phyloP scores from a whole-genome alignment of 64 coral and sea anemone species.

The Stichodactyla mertensii region DNA sequence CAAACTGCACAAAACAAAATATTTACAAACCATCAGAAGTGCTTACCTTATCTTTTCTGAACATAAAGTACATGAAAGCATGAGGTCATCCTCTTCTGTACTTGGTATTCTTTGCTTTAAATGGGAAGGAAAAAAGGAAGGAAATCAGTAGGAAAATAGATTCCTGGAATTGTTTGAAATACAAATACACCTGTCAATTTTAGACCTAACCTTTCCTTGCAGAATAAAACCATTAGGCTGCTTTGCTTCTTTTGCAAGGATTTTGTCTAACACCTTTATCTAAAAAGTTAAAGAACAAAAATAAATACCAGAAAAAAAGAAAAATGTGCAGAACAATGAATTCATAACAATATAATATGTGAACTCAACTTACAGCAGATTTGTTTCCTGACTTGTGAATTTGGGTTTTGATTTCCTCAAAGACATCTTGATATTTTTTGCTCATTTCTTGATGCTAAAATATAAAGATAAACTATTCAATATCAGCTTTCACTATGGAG shows the following conservation, averaged over 20 bases:
- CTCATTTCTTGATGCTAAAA: slow-evolving; percentile 71
- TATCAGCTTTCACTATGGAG: not conserved
- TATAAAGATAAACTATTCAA: not conserved
- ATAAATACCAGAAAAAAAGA: not conserved
- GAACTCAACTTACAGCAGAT: slow-evolving; percentile 63
- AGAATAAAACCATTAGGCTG: slow-evolving; percentile 78
- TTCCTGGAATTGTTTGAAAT: too few species aligned
- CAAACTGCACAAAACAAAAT: not conserved
- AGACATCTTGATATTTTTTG: slow-evolving; percentile 61
- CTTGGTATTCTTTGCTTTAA: slow-evolving; percentile 6
- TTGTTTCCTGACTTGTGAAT: slow-evolving; percentile 87
- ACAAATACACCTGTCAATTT: not conserved
- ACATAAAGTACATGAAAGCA: slow-evolving; percentile 85
- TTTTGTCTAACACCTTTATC: slow-evolving; percentile 81
- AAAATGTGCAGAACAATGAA: not conserved
- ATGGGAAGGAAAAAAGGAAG: not conserved
- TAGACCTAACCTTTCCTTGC: slow-evolving; percentile 21
- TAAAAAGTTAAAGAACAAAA: slow-evolving; percentile 1
- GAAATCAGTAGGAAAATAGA: not conserved
- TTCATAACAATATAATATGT: not conserved
- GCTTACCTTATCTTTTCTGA: slow-evolving; percentile 73
- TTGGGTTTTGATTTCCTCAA: slow-evolving; percentile 87
- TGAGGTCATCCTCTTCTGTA: slow-evolving; percentile 58
- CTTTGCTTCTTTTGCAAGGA: slow-evolving; percentile 76
- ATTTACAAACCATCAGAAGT: not conserved